Evolutionary conservation across 92 coral and sea anemone genomes (phyloP), one percentile per base, ranked within the genome.

Genomic region (Epizoanthus ramosus): DNA sequence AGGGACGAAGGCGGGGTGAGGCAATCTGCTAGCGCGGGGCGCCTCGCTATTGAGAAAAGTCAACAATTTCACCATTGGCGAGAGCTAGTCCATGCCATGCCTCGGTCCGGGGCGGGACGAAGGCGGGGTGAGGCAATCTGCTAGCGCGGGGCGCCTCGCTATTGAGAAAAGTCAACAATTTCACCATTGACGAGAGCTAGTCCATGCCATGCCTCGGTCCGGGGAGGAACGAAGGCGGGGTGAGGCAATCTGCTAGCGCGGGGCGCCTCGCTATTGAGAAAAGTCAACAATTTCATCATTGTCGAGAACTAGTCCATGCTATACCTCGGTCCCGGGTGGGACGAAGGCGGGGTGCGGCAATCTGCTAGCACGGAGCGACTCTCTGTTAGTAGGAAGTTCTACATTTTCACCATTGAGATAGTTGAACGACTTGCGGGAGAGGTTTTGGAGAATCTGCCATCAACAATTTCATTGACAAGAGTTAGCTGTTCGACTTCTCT

Each of bases 301-400:
- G 68, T 66, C 12, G 89, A 86, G 52, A 39, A 50, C 33, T 75
- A 75, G 81, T 10, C 24, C 18, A 22, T 14, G 16, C 21, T 0
- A 4, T n/a, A 4, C 10, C 3, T 18, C 28, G 3, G 33, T 63
- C 33, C 12, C 15, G 13, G 4, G 1, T 22, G 41, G 8, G 70
- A 37, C 25, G 70, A n/a, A 8, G 18, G 35, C 10, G 69, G 24
- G 68, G 24, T 7, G 12, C 15, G 3, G 2, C 0, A 24, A 37
- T 64, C 93, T 90, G 8, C 66, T 83, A 61, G 57, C 17, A 63
- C 85, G 17, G 80, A 86, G 17, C 84, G 90, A 21, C 93, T 89
- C 8, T 47, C 86, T 35, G 19, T 87, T 15, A 92, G 79, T 28
- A 82, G 71, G 54, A 90, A 69, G 66, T 23, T 90, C 3, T 71